Percentiles rank a stretch among this genome's conserved stretches.
These are phyloP conservation scores for Eupeodes luniger DNA, from an alignment of 2,888 invertebrate species.

Conservation along the genomic window DNA sequence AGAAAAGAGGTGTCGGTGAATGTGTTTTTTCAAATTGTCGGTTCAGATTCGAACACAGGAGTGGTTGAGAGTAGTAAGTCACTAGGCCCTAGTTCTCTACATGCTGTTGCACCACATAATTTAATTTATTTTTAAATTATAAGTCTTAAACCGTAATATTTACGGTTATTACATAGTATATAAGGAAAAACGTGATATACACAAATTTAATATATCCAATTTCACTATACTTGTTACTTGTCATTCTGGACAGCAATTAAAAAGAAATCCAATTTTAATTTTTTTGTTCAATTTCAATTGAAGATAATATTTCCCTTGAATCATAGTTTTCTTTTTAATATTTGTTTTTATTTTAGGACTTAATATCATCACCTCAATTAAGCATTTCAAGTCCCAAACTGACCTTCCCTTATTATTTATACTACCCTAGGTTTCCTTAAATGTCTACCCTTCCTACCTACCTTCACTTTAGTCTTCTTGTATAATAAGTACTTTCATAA, in stretches of 20 bases:
- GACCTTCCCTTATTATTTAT: slow-evolving; percentile 9
- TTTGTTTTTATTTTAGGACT: background rate
- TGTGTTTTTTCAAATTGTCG: too few species aligned
- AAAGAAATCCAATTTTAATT: slow-evolving; percentile 41
- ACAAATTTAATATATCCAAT: too few species aligned
- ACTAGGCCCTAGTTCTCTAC: too few species aligned
- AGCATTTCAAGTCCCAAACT: slow-evolving; percentile 19
- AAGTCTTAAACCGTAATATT: too few species aligned
- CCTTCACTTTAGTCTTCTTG: background rate
- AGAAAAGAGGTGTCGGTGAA: too few species aligned
- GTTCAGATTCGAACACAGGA: too few species aligned
- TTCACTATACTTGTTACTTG: background rate
- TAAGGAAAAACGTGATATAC: too few species aligned
- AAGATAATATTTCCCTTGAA: slow-evolving; percentile 2
- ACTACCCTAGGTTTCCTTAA: slow-evolving; percentile 13
- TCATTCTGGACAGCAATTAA: background rate
- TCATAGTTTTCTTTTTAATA: background rate
- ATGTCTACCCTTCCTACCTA: background rate
- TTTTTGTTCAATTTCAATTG: background rate
- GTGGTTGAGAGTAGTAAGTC: too few species aligned
- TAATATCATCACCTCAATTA: slow-evolving; percentile 32
- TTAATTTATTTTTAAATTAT: too few species aligned
- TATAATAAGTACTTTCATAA: slow-evolving; percentile 23
- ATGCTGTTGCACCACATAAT: too few species aligned
- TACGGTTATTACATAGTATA: too few species aligned